Conservation (phyloP, 2,888 invertebrate species). For the Blastobasis adustella region DNA sequence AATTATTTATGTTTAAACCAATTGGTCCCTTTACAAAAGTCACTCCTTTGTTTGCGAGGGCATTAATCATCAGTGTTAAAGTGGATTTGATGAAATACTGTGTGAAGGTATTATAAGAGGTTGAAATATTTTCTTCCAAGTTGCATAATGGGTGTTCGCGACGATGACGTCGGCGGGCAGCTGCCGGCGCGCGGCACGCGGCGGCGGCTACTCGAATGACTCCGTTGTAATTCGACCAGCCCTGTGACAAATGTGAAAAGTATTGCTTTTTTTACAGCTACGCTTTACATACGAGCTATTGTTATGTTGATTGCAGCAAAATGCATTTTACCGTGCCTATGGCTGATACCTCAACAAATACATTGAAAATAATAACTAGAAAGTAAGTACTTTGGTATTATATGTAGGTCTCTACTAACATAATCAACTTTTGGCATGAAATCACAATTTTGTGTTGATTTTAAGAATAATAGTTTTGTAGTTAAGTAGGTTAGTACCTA, state of each 20-base stretch:
- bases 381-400: too few relatives aligned
- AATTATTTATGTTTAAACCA: too few relatives aligned
- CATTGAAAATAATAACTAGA: too few relatives aligned
- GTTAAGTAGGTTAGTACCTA: too few relatives aligned
- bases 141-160: slow-evolving; percentile 23
- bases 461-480: too few relatives aligned
- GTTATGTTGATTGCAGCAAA: not conserved
- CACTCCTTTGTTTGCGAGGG: slow-evolving; percentile 7
- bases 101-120: slow-evolving; percentile 11
- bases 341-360: too few relatives aligned
- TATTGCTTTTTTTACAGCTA: slow-evolving; percentile 39
- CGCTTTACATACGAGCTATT: slow-evolving; percentile 12
- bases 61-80: slow-evolving; percentile 13
- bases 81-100: slow-evolving; percentile 31
- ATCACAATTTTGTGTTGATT: too few relatives aligned
- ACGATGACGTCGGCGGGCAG: slow-evolving; percentile 37
- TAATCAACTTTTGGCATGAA: too few relatives aligned
- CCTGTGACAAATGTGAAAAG: slow-evolving; percentile 60
- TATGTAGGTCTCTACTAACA: too few relatives aligned
- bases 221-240: slow-evolving; percentile 47
- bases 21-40: not conserved
- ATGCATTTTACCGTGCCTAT: too few relatives aligned
- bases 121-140: slow-evolving; percentile 16
- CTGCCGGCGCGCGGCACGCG: slow-evolving; percentile 36
- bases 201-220: slow-evolving; percentile 48